phyloP scores from a whole-genome alignment of 2,797 vertebrate species.

The Melanotaenia nigrans region DNA sequence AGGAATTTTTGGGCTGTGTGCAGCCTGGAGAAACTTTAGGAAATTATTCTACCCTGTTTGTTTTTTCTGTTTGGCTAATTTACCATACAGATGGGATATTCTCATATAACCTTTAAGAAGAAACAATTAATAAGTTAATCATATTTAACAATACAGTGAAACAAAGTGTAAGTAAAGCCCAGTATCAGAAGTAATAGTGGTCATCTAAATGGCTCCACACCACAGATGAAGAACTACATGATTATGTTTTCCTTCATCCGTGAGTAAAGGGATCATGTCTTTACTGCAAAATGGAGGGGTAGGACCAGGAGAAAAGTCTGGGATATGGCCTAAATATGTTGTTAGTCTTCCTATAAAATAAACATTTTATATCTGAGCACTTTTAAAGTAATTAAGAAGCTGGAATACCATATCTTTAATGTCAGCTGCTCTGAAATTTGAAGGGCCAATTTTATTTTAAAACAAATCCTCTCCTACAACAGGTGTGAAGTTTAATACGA shows the following conservation, averaged over 20 bases:
- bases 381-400: not conserved
- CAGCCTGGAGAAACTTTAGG: not conserved
- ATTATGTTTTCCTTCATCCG: not conserved
- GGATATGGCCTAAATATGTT: not conserved
- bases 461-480: constrained; percentile 22
- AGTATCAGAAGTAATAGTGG: not conserved
- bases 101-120: not conserved
- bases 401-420: not conserved
- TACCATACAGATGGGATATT: not conserved
- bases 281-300: not conserved
- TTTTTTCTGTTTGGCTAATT: not conserved
- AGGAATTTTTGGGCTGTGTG: not conserved
- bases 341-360: not conserved
- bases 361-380: constrained; percentile 2
- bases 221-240: not conserved
- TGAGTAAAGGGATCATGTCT: not conserved
- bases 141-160: not conserved
- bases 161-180: not conserved
- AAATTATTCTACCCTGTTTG: not conserved
- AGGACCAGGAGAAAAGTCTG: not conserved
- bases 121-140: not conserved
- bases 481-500: constrained; percentile 38
- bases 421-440: not conserved
- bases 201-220: not conserved
- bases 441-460: not conserved